Base-by-base conservation (phyloP, 1,140 invertebrate genomes). In the Akabosia matsudoensis region DNA sequence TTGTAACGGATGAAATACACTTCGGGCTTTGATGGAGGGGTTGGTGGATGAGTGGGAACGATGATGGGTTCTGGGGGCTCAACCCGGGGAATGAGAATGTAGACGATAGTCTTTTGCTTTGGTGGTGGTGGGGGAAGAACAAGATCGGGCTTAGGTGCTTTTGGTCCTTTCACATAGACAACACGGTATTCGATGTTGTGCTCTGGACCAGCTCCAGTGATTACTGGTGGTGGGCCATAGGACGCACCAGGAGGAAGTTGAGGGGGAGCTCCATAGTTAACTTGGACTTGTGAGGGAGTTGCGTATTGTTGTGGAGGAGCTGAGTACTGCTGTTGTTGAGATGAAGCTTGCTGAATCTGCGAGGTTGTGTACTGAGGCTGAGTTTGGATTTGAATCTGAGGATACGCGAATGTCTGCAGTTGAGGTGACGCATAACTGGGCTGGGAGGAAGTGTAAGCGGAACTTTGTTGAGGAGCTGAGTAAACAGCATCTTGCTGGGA, bases 41-140 rank as follows among this genome's bases (percentile, higher is more conserved):
- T 77, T 26, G 76, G 73, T 37, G 76, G 51, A n/a, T 73, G 71
- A 37, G 75, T 74, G 70, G 76, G 76, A 1, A 77, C 73, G 45
- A 74, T 77, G 30, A 56, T 56, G 4, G 76, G 76, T 28, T 77
- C 76, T 71, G 76, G 76, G 30, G 76, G 61, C n/a, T 77, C 76
- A 7, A 70, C 28, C 26, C 56, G 67, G 1, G 76, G 76, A 3
- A 77, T 73, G 16, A 77, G 45, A 70, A 77, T 77, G 73, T 77
- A 77, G 16, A 77, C 76, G 24, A 77, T 30, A n/a, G 76, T 77
- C 33, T 77, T 77, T n/a, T 77, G 76, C 56, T 77, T 71, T 70
- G 71, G 71, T 77, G 71, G 71, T 26, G 76, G 76, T 24, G 75
- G 75, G 31, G 76, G 76, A 28, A 77, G 72, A 51, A 77, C 37